Base-by-base conservation (phyloP, 2,888 invertebrate species). In the Perizoma affinitatum region DNA sequence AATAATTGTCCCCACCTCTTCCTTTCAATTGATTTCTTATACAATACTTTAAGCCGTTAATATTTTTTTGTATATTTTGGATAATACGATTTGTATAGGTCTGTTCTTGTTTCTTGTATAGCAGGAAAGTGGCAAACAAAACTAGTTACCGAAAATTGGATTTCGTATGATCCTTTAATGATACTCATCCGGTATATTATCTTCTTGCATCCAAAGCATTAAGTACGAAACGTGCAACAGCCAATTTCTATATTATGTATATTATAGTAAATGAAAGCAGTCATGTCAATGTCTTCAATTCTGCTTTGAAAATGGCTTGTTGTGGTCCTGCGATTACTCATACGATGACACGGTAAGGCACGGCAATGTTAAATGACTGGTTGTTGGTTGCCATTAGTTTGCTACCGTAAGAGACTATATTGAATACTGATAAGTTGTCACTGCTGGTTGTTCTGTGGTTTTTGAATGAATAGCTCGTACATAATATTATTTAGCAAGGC, bases 341-440 rank as follows among this genome's bases (percentile, higher is more conserved):
- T 76, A 70, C 82, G 78, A 80, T 82, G 79, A 81, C 80, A 77
- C 80, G 74, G 79, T 75, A 71, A 73, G 78, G 80, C 73, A 82
- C 79, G 71, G 72, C 70, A 72, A 67, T 67, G 74, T 72, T 72
- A 68, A 68, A 67, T 74, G 71, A 67, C 73, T 68, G 57, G 69
- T 56, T 61, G 67, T 61, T 63, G 61, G 59, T 61, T 61, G 73
- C 53, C 46, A 54, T 61, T 64, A 65, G 59, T 74, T 75, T 70
- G 79, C 78, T 76, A 80, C 78, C 70, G 79, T 76, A 70, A 75
- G 78, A 65, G 74, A 73, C 79, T 81, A 76, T 75, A 77, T 77
- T 76, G 84, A 84, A 86, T 87, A 86, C 82, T 85, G 80, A 86
- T 86, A 84, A 81, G 83, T 82, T 85, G 79, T 77, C 76, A 81